Percentiles rank a stretch among this genome's conserved stretches.
Conservation (phyloP, 2,888 invertebrate genomes). For the Drosophila helvetica region DNA sequence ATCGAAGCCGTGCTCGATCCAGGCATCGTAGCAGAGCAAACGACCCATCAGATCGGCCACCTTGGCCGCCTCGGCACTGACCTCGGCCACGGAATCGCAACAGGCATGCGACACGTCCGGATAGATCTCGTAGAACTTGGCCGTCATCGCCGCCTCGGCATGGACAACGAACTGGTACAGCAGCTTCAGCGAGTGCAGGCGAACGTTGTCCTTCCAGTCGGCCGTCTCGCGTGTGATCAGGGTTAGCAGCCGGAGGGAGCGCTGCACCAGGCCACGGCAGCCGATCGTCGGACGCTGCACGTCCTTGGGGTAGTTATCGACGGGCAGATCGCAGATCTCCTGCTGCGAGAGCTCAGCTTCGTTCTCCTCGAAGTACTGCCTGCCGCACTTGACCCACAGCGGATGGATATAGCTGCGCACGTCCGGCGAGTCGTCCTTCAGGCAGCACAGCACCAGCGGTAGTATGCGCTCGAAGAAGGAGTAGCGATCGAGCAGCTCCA, state of each 20-base stretch:
- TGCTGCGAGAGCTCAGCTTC: slow-evolving; percentile 93
- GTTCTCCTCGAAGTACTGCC: slow-evolving; percentile 93
- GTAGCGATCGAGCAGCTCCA: slow-evolving; percentile 92
- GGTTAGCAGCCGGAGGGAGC: slow-evolving; percentile 85
- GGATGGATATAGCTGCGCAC: slow-evolving; percentile 87
- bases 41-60: slow-evolving; percentile 82
- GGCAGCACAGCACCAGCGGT: slow-evolving; percentile 92
- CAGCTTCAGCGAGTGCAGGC: slow-evolving; percentile 82
- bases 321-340: slow-evolving; percentile 89
- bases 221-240: slow-evolving; percentile 79
- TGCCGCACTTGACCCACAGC: slow-evolving; percentile 90
- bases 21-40: slow-evolving; percentile 79
- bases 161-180: slow-evolving; percentile 83
- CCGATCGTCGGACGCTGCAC: slow-evolving; percentile 93
- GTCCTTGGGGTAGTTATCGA: slow-evolving; percentile 89
- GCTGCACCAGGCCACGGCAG: slow-evolving; percentile 91
- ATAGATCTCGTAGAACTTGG: slow-evolving; percentile 82
- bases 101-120: slow-evolving; percentile 80
- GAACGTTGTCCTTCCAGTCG: slow-evolving; percentile 84
- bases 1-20: slow-evolving; percentile 81
- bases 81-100: slow-evolving; percentile 71
- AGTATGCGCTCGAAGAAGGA: slow-evolving; percentile 94
- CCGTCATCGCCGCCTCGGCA: slow-evolving; percentile 81
- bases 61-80: slow-evolving; percentile 79
- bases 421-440: slow-evolving; percentile 92